These are phyloP conservation scores for Psittacula echo DNA, from an alignment of 2,797 vertebrate genomes.

Conservation along the genomic window DNA sequence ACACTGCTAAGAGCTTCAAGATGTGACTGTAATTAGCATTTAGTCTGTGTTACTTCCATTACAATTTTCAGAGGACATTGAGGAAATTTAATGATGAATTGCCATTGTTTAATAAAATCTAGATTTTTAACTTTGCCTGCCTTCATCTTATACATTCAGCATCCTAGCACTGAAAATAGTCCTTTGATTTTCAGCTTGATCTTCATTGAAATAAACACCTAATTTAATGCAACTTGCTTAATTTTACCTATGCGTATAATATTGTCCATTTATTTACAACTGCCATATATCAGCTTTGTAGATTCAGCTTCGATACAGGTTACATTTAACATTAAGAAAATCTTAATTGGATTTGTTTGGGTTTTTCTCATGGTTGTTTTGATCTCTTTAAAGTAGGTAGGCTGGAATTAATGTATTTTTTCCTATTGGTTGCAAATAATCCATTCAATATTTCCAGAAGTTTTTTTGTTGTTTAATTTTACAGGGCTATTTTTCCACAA, in stretches of 20 bases:
- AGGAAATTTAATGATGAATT: not conserved
- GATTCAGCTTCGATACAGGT: not conserved
- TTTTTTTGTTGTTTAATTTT: slow-evolving; percentile 13
- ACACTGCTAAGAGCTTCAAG: not conserved
- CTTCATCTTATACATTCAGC: not conserved
- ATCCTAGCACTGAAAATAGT: not conserved
- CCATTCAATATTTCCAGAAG: not conserved
- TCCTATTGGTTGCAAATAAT: not conserved
- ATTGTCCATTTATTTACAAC: not conserved
- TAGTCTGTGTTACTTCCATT: not conserved
- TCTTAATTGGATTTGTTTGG: not conserved
- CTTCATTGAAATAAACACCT: not conserved
- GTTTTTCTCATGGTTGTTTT: not conserved
- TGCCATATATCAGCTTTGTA: not conserved
- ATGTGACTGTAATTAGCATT: not conserved
- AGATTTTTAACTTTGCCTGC: not conserved
- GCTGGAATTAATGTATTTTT: not conserved
- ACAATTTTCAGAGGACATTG: not conserved
- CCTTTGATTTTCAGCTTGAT: not conserved
- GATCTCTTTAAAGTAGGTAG: not conserved
- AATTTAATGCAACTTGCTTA: not conserved
- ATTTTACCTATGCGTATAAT: not conserved
- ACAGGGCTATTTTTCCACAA: not conserved
- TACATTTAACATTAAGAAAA: not conserved
- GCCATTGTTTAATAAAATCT: not conserved